Evolutionary conservation across 2,113 vertebrate species (phyloP), one percentile per base, ranked within the genome.

Genomic region (Boleophthalmus pectinirostris): DNA sequence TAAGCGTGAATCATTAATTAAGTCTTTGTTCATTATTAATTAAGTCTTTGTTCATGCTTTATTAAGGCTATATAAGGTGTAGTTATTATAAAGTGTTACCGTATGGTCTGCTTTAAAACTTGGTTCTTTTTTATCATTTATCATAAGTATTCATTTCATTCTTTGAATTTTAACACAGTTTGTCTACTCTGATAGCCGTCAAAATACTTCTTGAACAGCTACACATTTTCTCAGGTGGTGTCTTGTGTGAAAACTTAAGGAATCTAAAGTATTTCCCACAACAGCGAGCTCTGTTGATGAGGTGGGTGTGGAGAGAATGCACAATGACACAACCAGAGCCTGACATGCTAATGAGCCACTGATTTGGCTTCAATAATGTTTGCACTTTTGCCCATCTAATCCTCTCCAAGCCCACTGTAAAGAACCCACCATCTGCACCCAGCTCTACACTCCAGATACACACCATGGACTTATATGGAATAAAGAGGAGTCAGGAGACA

Each of bases 281-380:
- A 29, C 23, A 15, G 58, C 33, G 25, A 33, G 58, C 12, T 8
- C 14, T 8, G 14, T 14, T 33, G 58, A 33, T 61, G 15, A 33
- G 58, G 57, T 0, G 58, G 38, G 75, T 56, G 49, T 77, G 75
- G 2, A 23, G 72, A 80, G 80, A 88, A 84, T 83, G 73, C 75
- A 79, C 80, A 89, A 78, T 16, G 79, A 87, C 81, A 88, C 82
- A 87, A 87, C 77, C 73, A 81, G 79, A 81, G 82, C 86, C 70
- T 74, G 86, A 74, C 81, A 64, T 78, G 33, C 80, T 83, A 89
- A 90, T 86, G 88, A 86, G 84, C 81, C 89, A 88, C 89, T 85
- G 90, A 90, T 88, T 29, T 84, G 74, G 47, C 78, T 65, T 47
- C 75, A 66, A 81, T 78, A 81, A 82, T 77, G 88, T 83, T 88